Conservation (phyloP, 2,888 invertebrate species). For the Pseudococcus viburni region DNA sequence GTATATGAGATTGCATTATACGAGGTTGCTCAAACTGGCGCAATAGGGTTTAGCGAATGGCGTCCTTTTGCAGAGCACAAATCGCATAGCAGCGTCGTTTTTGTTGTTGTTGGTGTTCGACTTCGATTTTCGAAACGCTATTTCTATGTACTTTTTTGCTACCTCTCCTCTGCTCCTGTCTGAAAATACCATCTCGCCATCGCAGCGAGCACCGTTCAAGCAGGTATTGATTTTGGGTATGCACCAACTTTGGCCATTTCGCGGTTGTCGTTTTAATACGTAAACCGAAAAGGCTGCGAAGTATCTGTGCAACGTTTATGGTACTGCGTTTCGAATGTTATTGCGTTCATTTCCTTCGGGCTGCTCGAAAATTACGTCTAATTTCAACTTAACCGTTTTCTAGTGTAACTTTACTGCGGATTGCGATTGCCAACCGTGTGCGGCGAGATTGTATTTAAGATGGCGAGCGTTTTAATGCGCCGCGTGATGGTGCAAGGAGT, state of each 20-base stretch:
- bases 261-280: not conserved
- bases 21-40: slow-evolving; percentile 30
- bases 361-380: slow-evolving; percentile 7
- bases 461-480: no score
- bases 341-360: slow-evolving; percentile 2
- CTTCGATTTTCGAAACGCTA: no score
- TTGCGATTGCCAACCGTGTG: not conserved
- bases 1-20: not conserved
- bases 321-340: slow-evolving; percentile 5
- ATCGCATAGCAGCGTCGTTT: not conserved
- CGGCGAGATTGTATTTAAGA: not conserved
- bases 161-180: no score
- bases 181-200: not conserved
- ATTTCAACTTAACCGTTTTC: not conserved
- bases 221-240: slow-evolving; percentile 39
- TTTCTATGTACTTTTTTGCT: no score
- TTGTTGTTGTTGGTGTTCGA: no score
- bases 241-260: slow-evolving; percentile 29
- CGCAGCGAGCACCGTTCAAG: not conserved
- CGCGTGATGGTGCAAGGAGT: no score
- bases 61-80: not conserved
- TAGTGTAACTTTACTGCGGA: not conserved
- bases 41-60: not conserved
- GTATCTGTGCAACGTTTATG: not conserved
- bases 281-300: not conserved